Percentiles rank a stretch among this genome's conserved stretches.
Evolutionary conservation across 92 coral and sea anemone species (phyloP).

Genomic region (Heliopora coerulea): DNA sequence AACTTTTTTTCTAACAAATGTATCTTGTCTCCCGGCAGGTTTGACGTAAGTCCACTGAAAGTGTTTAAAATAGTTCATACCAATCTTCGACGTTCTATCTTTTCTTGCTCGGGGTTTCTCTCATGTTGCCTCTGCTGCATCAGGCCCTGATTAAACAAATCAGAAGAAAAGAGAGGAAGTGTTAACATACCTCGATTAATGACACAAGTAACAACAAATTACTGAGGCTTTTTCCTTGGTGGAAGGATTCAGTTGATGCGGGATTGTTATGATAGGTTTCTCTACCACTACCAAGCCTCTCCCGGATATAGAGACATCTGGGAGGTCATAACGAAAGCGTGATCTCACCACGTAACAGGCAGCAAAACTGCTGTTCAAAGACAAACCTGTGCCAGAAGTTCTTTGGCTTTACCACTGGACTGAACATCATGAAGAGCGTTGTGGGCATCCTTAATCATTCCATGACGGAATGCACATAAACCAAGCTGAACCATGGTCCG

Average conservation of each 20-base stretch:
- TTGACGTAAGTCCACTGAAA: background rate
- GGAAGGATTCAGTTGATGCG: too few relatives aligned
- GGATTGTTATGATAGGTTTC: too few relatives aligned
- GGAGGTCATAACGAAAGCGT: too few relatives aligned
- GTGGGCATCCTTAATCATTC: conserved; percentile 97
- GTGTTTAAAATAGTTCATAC: conserved; percentile 38
- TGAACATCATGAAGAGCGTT: conserved; percentile 93
- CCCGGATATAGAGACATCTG: too few relatives aligned
- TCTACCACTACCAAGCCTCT: too few relatives aligned
- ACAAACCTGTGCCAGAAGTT: conserved; percentile 90
- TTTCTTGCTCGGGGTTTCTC: conserved; percentile 93
- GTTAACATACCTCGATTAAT: too few relatives aligned
- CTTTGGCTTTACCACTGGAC: conserved; percentile 97
- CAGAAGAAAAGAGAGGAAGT: background rate
- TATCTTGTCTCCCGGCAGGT: background rate
- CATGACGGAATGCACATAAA: conserved; percentile 97
- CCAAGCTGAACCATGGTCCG: conserved; percentile 99
- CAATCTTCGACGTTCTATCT: conserved; percentile 94
- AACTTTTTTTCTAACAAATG: too few relatives aligned
- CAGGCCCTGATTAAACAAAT: conserved; percentile 60
- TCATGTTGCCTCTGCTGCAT: conserved; percentile 98
- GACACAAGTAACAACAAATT: too few relatives aligned
- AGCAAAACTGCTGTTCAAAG: too few relatives aligned
- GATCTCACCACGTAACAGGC: too few relatives aligned
- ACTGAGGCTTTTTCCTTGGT: too few relatives aligned